Conservation (phyloP, 2,797 vertebrate species). For the Sebastes vulpes region DNA sequence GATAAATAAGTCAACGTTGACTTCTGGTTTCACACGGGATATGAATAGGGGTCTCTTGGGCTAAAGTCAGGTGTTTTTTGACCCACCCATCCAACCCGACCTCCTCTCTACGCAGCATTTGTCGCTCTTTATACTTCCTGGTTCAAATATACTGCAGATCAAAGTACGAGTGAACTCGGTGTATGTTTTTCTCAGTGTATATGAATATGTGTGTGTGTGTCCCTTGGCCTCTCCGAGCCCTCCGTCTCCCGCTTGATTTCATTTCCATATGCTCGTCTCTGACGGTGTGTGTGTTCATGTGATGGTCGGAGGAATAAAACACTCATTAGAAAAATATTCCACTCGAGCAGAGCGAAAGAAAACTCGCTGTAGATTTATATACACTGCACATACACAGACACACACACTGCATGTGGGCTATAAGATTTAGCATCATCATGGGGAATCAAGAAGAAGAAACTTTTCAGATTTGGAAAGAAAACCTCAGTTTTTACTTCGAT, state of each 20-base stretch:
- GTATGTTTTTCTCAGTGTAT: not conserved
- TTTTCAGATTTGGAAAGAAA: conserved; percentile 66
- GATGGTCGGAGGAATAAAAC: conserved; percentile 55
- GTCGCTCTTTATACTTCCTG: too few species aligned
- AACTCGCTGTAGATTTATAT: conserved; percentile 61
- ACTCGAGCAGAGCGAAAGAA: conserved; percentile 64
- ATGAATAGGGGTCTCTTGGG: too few species aligned
- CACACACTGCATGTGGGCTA: conserved; percentile 14
- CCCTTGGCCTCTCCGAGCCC: conserved; percentile 16
- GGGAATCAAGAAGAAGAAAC: conserved; percentile 61
- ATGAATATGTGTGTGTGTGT: conserved; percentile 7
- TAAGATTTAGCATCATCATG: conserved; percentile 58
- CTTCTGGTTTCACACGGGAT: too few species aligned
- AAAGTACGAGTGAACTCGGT: too few species aligned
- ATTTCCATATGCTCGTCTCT: conserved; percentile 62
- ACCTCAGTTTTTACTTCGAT: conserved; percentile 22
- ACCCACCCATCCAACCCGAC: too few species aligned
- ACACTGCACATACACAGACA: conserved; percentile 16
- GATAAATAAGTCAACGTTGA: too few species aligned
- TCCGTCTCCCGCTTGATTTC: conserved; percentile 42
- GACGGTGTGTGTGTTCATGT: conserved; percentile 24
- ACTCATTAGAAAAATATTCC: conserved; percentile 69
- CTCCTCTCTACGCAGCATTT: too few species aligned
- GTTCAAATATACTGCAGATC: too few species aligned
- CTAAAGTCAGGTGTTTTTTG: too few species aligned